Evolutionary conservation across 1,140 invertebrate genomes (phyloP).

Genomic region (Formica selysi): DNA sequence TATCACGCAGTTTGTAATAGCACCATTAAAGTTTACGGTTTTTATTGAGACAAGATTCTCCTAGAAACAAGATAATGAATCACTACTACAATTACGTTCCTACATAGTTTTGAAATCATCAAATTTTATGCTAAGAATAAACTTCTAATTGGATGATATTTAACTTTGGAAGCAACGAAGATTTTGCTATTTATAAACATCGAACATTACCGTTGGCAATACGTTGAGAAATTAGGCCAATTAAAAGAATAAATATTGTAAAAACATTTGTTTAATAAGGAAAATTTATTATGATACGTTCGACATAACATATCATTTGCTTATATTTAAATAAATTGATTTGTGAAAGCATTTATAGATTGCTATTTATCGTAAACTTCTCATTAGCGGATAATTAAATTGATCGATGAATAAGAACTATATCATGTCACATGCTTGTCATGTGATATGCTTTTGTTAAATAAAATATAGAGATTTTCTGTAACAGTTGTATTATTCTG

Average conservation of each 20-base stretch:
- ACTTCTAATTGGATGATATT: not conserved
- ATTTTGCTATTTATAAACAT: not conserved
- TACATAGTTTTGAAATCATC: not conserved
- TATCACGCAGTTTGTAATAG: not conserved
- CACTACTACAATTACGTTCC: not conserved
- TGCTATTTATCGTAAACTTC: slow-evolving; percentile 3
- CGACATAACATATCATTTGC: not conserved
- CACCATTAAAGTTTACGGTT: not conserved
- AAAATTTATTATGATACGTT: not conserved
- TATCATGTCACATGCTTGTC: not conserved
- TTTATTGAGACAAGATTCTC: not conserved
- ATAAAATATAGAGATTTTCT: not conserved
- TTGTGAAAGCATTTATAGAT: slow-evolving; percentile 10
- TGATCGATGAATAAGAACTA: not conserved
- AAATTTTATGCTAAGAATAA: not conserved
- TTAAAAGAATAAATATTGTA: slow-evolving; percentile 5
- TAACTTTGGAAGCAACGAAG: not conserved
- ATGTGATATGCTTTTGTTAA: not conserved
- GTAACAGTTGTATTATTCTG: not conserved
- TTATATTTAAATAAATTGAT: not conserved
- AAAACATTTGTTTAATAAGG: not conserved
- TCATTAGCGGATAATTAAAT: not conserved
- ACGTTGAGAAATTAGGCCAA: not conserved
- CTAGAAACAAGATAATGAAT: not conserved
- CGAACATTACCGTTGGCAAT: not conserved